Evolutionary conservation across 2,113 vertebrate species (phyloP).

Genomic region (Rhabdomys dilectus): DNA sequence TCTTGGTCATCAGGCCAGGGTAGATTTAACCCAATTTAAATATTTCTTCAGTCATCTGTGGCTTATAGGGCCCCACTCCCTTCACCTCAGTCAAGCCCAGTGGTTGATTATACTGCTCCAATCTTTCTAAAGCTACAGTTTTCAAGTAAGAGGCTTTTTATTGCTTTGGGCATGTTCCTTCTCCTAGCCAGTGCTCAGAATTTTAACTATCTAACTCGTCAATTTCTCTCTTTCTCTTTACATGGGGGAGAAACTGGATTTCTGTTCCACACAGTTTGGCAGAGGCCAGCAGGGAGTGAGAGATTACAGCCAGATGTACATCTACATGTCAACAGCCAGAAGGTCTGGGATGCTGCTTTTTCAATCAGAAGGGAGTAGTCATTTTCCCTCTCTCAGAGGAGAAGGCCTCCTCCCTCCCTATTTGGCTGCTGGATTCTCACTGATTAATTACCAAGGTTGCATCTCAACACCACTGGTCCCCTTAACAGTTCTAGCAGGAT

Average conservation of each 20-base stretch:
- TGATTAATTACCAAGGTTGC: slow-evolving; percentile 74
- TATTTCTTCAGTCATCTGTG: slow-evolving; percentile 64
- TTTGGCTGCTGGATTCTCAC: slow-evolving; percentile 71
- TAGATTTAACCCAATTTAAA: slow-evolving; percentile 55
- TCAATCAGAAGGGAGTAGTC: slow-evolving; percentile 77
- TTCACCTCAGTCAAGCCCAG: slow-evolving; percentile 61
- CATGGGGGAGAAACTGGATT: slow-evolving; percentile 73
- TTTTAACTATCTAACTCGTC: slow-evolving; percentile 73
- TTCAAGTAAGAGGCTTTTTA: slow-evolving; percentile 72
- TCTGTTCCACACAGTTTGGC: slow-evolving; percentile 75
- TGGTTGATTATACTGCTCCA: slow-evolving; percentile 65
- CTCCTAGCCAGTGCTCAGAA: slow-evolving; percentile 74
- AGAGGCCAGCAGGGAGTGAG: slow-evolving; percentile 74
- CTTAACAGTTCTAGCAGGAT: slow-evolving; percentile 62
- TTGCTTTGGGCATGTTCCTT: slow-evolving; percentile 75
- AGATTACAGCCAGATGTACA: slow-evolving; percentile 79
- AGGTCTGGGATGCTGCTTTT: slow-evolving; percentile 75
- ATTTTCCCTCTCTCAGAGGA: slow-evolving; percentile 70
- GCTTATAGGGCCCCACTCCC: slow-evolving; percentile 54
- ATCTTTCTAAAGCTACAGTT: slow-evolving; percentile 56
- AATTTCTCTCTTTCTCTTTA: slow-evolving; percentile 76
- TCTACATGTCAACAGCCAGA: slow-evolving; percentile 76
- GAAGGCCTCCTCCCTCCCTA: slow-evolving; percentile 68
- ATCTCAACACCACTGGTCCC: slow-evolving; percentile 59
- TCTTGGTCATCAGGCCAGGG: slow-evolving; percentile 50